These are phyloP conservation scores for Caenorhabditis doughertyi DNA, from an alignment of 2,888 invertebrate genomes.

Conservation along the genomic window DNA sequence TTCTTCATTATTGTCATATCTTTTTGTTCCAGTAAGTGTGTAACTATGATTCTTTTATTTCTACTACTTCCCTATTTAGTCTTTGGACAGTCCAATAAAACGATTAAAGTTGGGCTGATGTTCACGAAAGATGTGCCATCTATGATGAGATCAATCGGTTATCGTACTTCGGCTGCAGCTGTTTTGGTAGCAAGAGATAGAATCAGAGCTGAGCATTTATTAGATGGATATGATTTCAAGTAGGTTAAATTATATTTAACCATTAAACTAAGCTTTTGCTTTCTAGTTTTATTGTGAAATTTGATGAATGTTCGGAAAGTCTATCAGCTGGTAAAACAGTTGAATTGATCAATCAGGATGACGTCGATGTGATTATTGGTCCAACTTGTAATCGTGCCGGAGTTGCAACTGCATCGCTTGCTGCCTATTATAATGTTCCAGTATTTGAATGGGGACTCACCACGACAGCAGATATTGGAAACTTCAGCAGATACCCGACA, in stretches of 20 bases:
- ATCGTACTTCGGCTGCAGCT: constrained; percentile 67
- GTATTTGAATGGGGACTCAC: constrained; percentile 67
- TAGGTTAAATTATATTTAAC: constrained; percentile 7
- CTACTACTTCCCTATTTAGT: neutral
- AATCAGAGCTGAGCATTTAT: constrained; percentile 62
- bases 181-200: constrained; percentile 69
- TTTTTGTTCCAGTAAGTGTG: neutral
- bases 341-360: constrained; percentile 54
- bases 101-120: constrained; percentile 62
- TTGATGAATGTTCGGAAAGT: constrained; percentile 74
- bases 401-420: constrained; percentile 57
- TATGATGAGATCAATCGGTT: constrained; percentile 49
- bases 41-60: constrained; percentile 24
- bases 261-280: neutral
- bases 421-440: constrained; percentile 66
- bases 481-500: constrained; percentile 61
- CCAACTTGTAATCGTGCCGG: constrained; percentile 77
- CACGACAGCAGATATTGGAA: constrained; percentile 54
- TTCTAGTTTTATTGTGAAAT: constrained; percentile 51
- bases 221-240: constrained; percentile 67
- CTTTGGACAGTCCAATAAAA: constrained; percentile 10
- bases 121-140: constrained; percentile 43
- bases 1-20: neutral
- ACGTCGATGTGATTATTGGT: constrained; percentile 75
- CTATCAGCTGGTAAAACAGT: constrained; percentile 68